Percentiles rank a stretch among this genome's conserved stretches.
Conservation (phyloP, 2,888 invertebrate species). For the Ephialtes manifestator region DNA sequence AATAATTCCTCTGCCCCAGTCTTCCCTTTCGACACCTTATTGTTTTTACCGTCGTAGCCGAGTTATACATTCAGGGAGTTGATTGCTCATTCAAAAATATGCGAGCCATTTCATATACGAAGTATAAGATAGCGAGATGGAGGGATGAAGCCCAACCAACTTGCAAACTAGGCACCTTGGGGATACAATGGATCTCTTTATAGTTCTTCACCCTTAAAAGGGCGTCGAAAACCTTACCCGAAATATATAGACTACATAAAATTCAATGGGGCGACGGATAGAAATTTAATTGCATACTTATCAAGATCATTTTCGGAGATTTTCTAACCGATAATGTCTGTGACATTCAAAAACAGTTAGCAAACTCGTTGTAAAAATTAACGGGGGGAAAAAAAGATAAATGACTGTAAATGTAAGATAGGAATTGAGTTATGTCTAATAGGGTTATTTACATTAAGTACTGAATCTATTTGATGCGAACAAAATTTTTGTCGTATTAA, state of each 20-base stretch:
- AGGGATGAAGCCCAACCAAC: neutral
- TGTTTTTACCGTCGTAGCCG: constrained; percentile 8
- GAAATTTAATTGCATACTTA: constrained; percentile 38
- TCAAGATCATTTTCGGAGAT: neutral
- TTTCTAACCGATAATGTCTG: neutral
- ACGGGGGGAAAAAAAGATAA: neutral
- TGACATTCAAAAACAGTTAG: neutral
- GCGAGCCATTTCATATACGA: constrained; percentile 16
- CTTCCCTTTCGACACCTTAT: constrained; percentile 19
- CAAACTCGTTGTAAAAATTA: neutral
- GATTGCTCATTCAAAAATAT: constrained; percentile 41
- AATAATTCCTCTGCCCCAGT: neutral
- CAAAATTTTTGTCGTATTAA: too few species aligned
- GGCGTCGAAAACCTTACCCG: neutral
- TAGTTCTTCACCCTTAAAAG: constrained; percentile 29
- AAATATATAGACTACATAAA: constrained; percentile 9
- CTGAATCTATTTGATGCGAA: too few species aligned
- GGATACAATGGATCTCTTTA: constrained; percentile 33
- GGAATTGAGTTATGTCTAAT: neutral
- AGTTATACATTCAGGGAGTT: neutral
- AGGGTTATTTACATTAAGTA: too few species aligned
- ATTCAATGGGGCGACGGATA: constrained; percentile 8
- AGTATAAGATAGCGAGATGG: neutral
- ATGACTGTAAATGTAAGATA: neutral
- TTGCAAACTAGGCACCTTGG: constrained; percentile 30